phyloP scores from a whole-genome alignment of 2,888 invertebrate genomes.

The Diogma glabrata region DNA sequence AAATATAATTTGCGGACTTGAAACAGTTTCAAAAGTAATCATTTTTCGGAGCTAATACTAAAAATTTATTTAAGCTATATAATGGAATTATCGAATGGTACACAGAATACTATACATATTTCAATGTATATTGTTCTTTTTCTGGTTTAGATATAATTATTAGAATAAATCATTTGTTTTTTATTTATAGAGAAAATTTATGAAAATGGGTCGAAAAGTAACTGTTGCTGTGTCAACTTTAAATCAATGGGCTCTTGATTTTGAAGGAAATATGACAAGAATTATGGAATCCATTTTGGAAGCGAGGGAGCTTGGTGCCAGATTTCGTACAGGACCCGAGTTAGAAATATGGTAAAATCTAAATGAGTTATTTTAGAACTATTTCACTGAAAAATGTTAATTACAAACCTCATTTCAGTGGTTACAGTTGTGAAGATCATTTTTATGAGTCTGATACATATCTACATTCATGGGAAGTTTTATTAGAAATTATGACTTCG shows the following conservation, averaged over 20 bases:
- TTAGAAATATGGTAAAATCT: constrained; percentile 88
- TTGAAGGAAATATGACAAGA: constrained; percentile 83
- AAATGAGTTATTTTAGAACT: no score
- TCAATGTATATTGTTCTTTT: no score
- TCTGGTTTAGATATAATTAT: no score
- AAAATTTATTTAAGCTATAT: no score
- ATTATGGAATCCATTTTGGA: constrained; percentile 85
- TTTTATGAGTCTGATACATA: constrained; percentile 92
- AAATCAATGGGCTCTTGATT: constrained; percentile 98
- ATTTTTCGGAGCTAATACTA: no score
- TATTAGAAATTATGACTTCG: constrained; percentile 68
- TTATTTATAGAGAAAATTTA: constrained; percentile 4
- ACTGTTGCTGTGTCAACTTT: constrained; percentile 84
- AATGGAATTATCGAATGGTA: no score
- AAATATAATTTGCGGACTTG: no score
- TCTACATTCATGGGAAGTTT: constrained; percentile 92
- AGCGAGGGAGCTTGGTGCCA: constrained; percentile 79
- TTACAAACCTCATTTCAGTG: constrained; percentile 49
- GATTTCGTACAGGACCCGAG: constrained; percentile 90
- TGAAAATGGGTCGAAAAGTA: constrained; percentile 65
- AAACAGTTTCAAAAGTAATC: no score
- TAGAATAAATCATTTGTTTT: no score
- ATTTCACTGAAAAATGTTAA: no score
- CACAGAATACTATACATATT: no score
- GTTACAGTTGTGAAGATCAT: constrained; percentile 97